phyloP scores from a whole-genome alignment of 2,888 invertebrate genomes.

The Hedya salicella region DNA sequence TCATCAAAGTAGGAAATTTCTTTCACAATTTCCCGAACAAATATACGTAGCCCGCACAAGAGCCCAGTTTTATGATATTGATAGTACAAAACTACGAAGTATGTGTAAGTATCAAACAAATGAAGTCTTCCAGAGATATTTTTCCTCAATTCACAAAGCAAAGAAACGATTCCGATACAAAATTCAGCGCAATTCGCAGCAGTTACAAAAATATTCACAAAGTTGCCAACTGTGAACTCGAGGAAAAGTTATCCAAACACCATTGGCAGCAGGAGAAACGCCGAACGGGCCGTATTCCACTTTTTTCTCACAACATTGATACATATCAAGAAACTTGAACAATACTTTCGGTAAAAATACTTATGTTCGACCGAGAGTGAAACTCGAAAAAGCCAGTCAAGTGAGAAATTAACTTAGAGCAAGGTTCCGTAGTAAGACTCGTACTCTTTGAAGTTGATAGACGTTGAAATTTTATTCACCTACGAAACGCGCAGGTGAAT shows the following conservation, averaged over 20 bases:
- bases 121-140: neutral
- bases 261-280: conserved; percentile 31
- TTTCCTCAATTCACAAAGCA: neutral
- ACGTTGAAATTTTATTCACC: conserved; percentile 34
- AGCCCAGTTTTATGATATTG: no score
- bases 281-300: conserved; percentile 36
- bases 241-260: conserved; percentile 38
- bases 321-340: conserved; percentile 42
- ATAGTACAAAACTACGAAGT: neutral
- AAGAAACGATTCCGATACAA: conserved; percentile 26
- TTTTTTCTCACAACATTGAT: conserved; percentile 43
- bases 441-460: conserved; percentile 34
- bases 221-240: conserved; percentile 38
- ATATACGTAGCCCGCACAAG: no score
- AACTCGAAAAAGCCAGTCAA: conserved; percentile 36
- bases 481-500: conserved; percentile 16
- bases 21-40: neutral
- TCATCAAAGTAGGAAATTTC: neutral
- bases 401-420: conserved; percentile 28
- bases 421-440: conserved; percentile 37
- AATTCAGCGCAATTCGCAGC: conserved; percentile 16
- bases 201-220: conserved; percentile 41
- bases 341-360: conserved; percentile 40
- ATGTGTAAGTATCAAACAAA: neutral
- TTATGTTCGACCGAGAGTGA: conserved; percentile 36